These are phyloP conservation scores for Peucedramus taeniatus DNA, from an alignment of 2,113 vertebrate species.

Conservation along the genomic window DNA sequence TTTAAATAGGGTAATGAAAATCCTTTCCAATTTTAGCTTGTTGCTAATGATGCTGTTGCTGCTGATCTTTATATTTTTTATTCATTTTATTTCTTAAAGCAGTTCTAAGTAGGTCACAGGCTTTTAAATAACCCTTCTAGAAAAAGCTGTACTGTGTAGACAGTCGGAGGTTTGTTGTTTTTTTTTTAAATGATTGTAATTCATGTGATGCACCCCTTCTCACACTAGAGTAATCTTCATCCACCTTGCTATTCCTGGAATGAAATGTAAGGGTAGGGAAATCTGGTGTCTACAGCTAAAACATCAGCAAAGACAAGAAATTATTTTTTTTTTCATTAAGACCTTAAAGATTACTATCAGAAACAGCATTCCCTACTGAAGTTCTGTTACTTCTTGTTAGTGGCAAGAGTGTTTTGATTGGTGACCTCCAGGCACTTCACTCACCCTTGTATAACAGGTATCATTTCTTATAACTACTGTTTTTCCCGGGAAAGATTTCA, in stretches of 20 bases:
- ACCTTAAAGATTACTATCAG: neutral
- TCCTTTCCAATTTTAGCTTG: constrained; percentile 5
- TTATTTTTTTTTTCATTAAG: neutral
- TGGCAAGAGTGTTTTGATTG: neutral
- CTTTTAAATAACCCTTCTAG: neutral
- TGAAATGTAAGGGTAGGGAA: neutral
- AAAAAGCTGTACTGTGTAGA: neutral
- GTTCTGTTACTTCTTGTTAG: neutral
- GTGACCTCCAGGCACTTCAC: neutral
- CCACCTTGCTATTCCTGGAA: neutral
- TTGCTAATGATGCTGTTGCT: neutral
- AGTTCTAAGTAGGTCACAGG: neutral
- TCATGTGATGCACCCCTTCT: neutral
- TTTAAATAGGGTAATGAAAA: neutral
- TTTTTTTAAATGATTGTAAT: neutral
- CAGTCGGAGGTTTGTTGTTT: neutral
- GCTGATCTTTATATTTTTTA: neutral
- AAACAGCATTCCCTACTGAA: neutral
- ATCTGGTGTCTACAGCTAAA: neutral
- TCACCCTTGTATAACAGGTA: neutral
- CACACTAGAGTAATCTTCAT: neutral
- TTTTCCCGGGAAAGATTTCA: neutral
- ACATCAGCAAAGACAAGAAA: neutral
- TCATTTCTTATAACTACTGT: neutral
- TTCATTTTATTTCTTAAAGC: neutral